phyloP scores from a whole-genome alignment of 2,113 vertebrate genomes.

The Varanus komodoensis region DNA sequence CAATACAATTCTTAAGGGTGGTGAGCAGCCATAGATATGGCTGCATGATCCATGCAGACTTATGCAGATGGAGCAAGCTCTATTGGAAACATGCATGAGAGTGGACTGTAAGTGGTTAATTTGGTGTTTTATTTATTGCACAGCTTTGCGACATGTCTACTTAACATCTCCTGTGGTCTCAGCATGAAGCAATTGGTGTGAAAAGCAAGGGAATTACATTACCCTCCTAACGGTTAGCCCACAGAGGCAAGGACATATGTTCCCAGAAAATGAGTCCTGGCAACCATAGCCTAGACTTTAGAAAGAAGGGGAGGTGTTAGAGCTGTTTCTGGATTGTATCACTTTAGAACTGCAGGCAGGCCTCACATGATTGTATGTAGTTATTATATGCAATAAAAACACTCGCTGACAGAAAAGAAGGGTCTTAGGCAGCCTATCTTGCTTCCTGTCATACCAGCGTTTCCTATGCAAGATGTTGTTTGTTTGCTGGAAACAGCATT shows the following conservation, averaged over 20 bases:
- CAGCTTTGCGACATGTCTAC: background rate
- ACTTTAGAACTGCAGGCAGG: background rate
- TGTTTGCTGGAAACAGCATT: background rate
- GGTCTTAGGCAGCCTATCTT: background rate
- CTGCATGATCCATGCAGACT: background rate
- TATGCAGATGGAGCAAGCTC: background rate
- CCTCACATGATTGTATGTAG: background rate
- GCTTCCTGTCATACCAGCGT: background rate
- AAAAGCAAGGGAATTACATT: background rate
- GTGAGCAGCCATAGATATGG: background rate
- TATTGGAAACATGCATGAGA: background rate
- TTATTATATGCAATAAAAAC: background rate
- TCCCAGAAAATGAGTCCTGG: background rate
- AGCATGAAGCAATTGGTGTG: constrained; percentile 16
- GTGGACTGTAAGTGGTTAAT: background rate
- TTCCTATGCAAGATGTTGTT: background rate
- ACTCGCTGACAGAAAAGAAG: background rate
- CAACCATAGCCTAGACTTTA: background rate
- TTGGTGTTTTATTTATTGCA: background rate
- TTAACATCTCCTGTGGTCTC: background rate
- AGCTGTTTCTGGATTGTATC: background rate
- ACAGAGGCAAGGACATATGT: background rate
- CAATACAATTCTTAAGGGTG: background rate
- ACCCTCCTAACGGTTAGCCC: background rate
- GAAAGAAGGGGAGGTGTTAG: background rate